Percentiles rank a stretch among this genome's conserved stretches.
These are phyloP conservation scores for Enteromius thamalakanensis DNA, from an alignment of 2,797 vertebrate genomes.

Conservation along the genomic window DNA sequence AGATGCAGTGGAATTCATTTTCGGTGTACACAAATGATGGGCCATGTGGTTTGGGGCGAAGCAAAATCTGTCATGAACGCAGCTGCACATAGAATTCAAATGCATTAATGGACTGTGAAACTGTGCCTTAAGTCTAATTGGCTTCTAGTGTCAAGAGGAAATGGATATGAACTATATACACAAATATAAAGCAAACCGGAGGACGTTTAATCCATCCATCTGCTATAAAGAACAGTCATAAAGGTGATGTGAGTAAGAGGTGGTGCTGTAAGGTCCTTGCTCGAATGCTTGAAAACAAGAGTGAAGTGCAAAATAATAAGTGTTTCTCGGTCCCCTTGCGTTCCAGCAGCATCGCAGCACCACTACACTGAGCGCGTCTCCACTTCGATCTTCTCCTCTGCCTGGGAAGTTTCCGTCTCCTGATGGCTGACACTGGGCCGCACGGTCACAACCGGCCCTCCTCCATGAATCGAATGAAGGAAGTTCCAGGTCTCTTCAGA, in stretches of 20 bases:
- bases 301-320: conserved; percentile 82
- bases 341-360: conserved; percentile 47
- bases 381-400: conserved; percentile 96
- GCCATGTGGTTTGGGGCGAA: conserved; percentile 69
- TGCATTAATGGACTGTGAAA: conserved; percentile 67
- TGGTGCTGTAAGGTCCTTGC: conserved; percentile 71
- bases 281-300: conserved; percentile 80
- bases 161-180: conserved; percentile 73
- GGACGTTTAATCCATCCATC: conserved; percentile 66
- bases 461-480: conserved; percentile 92
- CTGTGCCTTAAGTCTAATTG: conserved; percentile 61
- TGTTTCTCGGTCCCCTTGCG: conserved; percentile 58
- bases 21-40: conserved; percentile 64
- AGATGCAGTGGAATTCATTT: conserved; percentile 68
- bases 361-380: conserved; percentile 90
- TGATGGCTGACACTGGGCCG: conserved; percentile 86
- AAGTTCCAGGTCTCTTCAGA: conserved; percentile 99
- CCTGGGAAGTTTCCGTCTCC: conserved; percentile 82
- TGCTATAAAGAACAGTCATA: conserved; percentile 66
- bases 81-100: conserved; percentile 74
- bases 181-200: conserved; percentile 66
- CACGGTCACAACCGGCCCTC: conserved; percentile 91
- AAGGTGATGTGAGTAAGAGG: no score
- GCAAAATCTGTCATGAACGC: conserved; percentile 66
- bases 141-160: conserved; percentile 73